Percentiles rank a stretch among this genome's conserved stretches.
These are phyloP conservation scores for Heliconius erato DNA, from an alignment of 2,888 invertebrate species.

Conservation along the genomic window DNA sequence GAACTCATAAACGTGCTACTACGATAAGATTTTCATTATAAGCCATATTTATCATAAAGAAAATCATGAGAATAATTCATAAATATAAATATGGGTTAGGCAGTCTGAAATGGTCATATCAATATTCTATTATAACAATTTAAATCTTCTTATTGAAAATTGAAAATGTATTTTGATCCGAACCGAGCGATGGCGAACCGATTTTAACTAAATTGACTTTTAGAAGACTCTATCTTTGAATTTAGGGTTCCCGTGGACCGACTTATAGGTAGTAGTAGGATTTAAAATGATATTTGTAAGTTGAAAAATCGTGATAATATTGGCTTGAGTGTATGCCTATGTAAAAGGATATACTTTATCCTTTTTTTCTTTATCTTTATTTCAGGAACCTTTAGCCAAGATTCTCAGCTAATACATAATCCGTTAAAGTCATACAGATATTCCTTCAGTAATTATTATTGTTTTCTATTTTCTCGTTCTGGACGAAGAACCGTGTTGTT, in stretches of 20 bases:
- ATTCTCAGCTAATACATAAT: too few species aligned
- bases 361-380: too few species aligned
- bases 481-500: too few species aligned
- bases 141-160: conserved; percentile 30
- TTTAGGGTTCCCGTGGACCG: conserved; percentile 1
- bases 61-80: neutral
- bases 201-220: conserved; percentile 35
- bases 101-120: neutral
- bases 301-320: neutral
- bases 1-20: too few species aligned
- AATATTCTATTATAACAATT: conserved; percentile 4
- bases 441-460: too few species aligned
- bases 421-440: too few species aligned
- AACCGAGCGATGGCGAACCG: conserved; percentile 22
- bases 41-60: too few species aligned
- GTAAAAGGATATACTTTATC: too few species aligned
- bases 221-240: conserved; percentile 33
- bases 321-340: too few species aligned
- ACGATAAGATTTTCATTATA: too few species aligned
- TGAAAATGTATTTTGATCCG: conserved; percentile 27
- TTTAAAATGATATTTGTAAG: neutral
- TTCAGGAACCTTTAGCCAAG: too few species aligned
- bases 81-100: neutral
- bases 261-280: conserved; percentile 2
- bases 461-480: too few species aligned